These are phyloP conservation scores for Julus scandinavius DNA, from an alignment of 2,888 invertebrate genomes.

Conservation along the genomic window DNA sequence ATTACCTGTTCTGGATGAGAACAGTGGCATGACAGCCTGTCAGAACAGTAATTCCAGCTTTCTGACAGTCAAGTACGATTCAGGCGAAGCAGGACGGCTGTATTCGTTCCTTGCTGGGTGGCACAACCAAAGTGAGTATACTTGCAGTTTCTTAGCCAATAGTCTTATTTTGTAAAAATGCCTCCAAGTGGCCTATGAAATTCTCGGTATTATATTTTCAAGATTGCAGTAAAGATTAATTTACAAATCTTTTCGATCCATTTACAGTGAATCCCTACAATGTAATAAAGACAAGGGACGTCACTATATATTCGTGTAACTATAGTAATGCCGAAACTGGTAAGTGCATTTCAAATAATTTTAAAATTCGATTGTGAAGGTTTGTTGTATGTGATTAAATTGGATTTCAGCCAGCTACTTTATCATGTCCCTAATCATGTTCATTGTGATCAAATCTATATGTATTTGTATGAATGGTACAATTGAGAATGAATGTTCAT, in stretches of 20 bases:
- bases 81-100: neutral
- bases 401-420: neutral
- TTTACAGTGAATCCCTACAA: neutral
- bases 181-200: no score
- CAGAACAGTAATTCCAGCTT: neutral
- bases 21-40: neutral
- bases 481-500: neutral
- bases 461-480: neutral
- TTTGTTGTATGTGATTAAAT: neutral
- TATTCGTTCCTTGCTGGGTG: neutral
- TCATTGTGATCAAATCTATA: neutral
- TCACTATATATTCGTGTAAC: conserved; percentile 5
- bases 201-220: no score
- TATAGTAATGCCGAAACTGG: neutral
- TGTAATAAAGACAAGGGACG: conserved; percentile 9
- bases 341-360: neutral
- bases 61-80: neutral
- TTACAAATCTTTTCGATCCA: neutral
- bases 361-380: neutral
- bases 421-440: neutral
- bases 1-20: neutral
- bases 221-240: no score
- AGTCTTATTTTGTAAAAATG: neutral
- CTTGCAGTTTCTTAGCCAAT: neutral
- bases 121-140: neutral